These are phyloP conservation scores for Calycopis cecrops DNA, from an alignment of 1,140 invertebrate species.

Conservation along the genomic window DNA sequence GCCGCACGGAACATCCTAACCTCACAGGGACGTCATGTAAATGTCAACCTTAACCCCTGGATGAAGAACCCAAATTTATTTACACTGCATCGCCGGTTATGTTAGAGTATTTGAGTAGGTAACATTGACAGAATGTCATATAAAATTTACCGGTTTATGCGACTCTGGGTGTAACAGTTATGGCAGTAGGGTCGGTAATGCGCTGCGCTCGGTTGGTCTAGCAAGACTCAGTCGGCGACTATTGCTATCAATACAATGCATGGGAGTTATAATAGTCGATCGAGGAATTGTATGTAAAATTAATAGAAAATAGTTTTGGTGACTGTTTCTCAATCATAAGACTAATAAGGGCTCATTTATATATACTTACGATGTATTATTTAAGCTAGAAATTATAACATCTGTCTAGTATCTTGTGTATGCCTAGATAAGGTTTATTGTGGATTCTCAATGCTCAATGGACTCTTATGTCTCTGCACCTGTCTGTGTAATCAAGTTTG, in stretches of 20 bases:
- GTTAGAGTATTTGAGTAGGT: constrained; percentile 20
- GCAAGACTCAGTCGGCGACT: constrained; percentile 40
- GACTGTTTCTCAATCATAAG: not conserved
- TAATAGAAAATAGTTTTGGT: constrained; percentile 3
- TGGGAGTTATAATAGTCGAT: constrained; percentile 65
- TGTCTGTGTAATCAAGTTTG: no score
- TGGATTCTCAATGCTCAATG: no score
- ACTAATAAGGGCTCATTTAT: no score
- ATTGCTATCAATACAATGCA: constrained; percentile 59
- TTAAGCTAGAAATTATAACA: no score
- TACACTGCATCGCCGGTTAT: constrained; percentile 32
- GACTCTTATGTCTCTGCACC: no score
- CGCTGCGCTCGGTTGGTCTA: constrained; percentile 42
- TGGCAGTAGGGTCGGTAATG: constrained; percentile 40
- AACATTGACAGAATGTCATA: constrained; percentile 62
- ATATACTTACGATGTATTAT: no score
- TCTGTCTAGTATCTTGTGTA: no score
- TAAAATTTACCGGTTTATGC: constrained; percentile 38
- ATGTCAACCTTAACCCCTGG: constrained; percentile 27
- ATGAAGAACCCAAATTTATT: constrained; percentile 26
- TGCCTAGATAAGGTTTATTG: no score
- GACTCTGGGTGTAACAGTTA: constrained; percentile 44
- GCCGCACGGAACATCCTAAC: constrained; percentile 37
- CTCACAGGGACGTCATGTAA: constrained; percentile 21
- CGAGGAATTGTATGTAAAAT: constrained; percentile 36